Base-by-base conservation (phyloP, 2,113 vertebrate species). In the Trochalopteron elliotii region DNA sequence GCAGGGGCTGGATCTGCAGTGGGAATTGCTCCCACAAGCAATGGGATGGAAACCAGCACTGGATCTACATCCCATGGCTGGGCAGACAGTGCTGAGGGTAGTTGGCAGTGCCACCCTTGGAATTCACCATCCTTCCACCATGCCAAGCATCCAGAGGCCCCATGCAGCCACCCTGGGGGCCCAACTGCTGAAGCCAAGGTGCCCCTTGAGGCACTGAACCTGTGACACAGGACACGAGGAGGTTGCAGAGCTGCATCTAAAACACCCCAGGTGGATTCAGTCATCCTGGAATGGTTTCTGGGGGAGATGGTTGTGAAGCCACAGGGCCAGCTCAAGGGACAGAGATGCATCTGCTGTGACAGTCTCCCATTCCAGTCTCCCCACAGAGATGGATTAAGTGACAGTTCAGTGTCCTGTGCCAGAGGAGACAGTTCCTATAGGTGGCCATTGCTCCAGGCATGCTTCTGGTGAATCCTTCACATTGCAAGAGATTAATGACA, bases 141-240 rank as follows among this genome's bases (percentile, higher is more conserved):
- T 40, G 22, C 37, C 52, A 57, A 57, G 61, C 56, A 47, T 2
- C 30, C 59, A 21, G 27, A 60, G 45, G n/a, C 22, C 39, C 44
- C n/a, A 6, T 6, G 31, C 59, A 59, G 53, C 61, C 53, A 33
- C 61, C 17, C 39, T 25, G 31, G 60, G 12, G 47, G 23, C 78
- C 42, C 40, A 44, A 0, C 3, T 65, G 60, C 70, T 75, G 83
- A 81, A 28, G 53, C 22, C 59, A 61, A 75, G 57, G 44, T 71
- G 57, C 2, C 35, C 22, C 33, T 57, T 45, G 45, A 31, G 67
- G 55, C 59, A 47, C 53, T 44, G 47, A 83, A 17, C 28, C 42
- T 65, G 69, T 1, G 4, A 8, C 64, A 49, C 0, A 0, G 70
- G 78, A 23, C 42, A 63, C 1, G 4, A 49, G 40, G 25, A 61